Evolutionary conservation across 2,113 vertebrate species (phyloP).

Genomic region (Cygnus atratus): DNA sequence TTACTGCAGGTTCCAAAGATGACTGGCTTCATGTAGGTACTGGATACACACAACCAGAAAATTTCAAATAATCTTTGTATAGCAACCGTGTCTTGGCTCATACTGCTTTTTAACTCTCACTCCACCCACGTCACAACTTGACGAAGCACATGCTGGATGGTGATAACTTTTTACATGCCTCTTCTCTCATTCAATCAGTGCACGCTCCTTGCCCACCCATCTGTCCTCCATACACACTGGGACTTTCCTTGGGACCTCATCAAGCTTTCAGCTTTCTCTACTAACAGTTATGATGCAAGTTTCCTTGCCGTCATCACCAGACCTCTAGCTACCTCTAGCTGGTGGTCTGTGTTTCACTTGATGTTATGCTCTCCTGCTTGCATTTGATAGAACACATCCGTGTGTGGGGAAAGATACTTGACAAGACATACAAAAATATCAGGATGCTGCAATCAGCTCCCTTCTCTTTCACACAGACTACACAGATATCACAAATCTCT

Average conservation of each 20-base stretch:
- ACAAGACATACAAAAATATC: background rate
- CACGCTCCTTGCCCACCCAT: background rate
- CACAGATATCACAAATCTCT: background rate
- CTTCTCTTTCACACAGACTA: background rate
- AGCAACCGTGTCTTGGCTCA: background rate
- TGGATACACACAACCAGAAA: background rate
- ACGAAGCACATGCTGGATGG: background rate
- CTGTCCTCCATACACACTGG: accelerated
- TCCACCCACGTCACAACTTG: background rate
- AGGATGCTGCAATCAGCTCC: background rate
- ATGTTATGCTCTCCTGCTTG: background rate
- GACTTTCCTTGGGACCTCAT: background rate
- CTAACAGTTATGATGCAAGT: background rate
- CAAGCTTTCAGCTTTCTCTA: background rate
- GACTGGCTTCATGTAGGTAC: background rate
- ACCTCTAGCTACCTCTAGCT: background rate
- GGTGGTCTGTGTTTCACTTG: background rate
- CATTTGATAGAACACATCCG: background rate
- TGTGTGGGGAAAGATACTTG: background rate
- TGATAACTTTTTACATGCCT: background rate
- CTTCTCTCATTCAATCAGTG: background rate
- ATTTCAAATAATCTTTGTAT: background rate
- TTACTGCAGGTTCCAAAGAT: background rate
- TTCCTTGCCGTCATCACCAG: background rate
- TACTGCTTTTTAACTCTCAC: background rate